Base-by-base conservation (phyloP, 2,797 vertebrate genomes). In the Pampus argenteus region DNA sequence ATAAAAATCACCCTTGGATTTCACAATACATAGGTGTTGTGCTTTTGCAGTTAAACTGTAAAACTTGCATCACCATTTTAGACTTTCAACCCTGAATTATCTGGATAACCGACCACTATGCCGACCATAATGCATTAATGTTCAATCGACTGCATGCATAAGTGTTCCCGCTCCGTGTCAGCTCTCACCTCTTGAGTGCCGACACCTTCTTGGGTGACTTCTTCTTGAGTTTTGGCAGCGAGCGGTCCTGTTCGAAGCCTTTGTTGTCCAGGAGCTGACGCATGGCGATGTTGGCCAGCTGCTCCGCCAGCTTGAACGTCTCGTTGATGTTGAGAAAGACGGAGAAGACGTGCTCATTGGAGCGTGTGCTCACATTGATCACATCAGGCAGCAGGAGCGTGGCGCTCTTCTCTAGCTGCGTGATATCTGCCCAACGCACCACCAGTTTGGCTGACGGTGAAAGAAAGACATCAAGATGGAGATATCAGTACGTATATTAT, bases 251-350 rank as follows among this genome's bases (percentile, higher is more conserved):
- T 56, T 99, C 97, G 59, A 99, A 99, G 47, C 97, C 96, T 83
- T 99, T 96, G 64, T 99, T 99, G 91, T 99, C 98, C 74, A 99
- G 91, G n/a, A 99, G 96, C 58, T 98, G 98, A 2, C 98, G 91
- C 97, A 99, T 99, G 78, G 98, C 98, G 55, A 99, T 99, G 91
- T 99, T 99, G 78, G 98, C 98, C 68, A 99, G 96, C 92, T 99
- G 98, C 70, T 99, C 98, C 80, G 98, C 98, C 15, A 99, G 80
- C 84, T 99, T 98, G 89, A 99, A 99, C 11, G 98, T 99, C 93
- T 99, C 98, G 0, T 90, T 96, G 92, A 99, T 97, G 91, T 97
- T 99, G 79, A 99, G 96, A 89, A 99, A 99, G 44, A 99, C 96
- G 0, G 97, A 99, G 94, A 99, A 99, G 89, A 97, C 95, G 64